Base-by-base conservation (phyloP, 2,113 vertebrate species). In the Crotalus helleri region DNA sequence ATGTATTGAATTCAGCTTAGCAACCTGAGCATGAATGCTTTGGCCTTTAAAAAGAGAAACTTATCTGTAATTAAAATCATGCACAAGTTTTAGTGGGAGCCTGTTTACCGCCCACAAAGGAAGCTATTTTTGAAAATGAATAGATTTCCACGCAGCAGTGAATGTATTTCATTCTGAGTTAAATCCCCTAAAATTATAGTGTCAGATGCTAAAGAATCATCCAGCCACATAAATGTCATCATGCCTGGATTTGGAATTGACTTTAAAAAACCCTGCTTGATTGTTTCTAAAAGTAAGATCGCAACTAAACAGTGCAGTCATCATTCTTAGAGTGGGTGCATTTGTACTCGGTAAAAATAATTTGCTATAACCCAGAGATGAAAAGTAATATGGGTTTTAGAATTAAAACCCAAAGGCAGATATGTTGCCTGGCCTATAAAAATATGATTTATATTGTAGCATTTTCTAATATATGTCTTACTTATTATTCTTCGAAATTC, bases 51-150 rank as follows among this genome's bases (percentile, higher is more conserved):
- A 92, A 92, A 98, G 95, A 98, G 98, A 98, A 98, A 99, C 98
- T 99, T 99, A 99, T 99, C 99, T 99, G 99, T 99, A 99, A 99
- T 99, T 99, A 99, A 99, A 99, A 99, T 99, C 98, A 99, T 98
- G 98, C 98, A 97, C 97, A 97, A 97, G 97, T 98, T 98, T 98
- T 97, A 97, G 97, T 96, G 96, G 95, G 97, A 97, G 95, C 95
- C 97, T 97, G 97, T 98, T 98, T 97, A 97, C 97, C 93, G 94
- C 95, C 44, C 95, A 94, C 94, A 95, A 95, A 97, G 96, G 95
- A 97, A 97, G 95, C 94, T 97, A 97, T 97, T 96, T 97, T 97
- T 95, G 91, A 95, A 96, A 96, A 91, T 87, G 94, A 98, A 97
- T 93, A 96, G 96, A 97, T 96, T 95, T 96, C 96, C 69, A 9